A percentile compares a stretch with the other conserved stretches of the same genome.
Conservation (phyloP, 1,140 invertebrate species). For the Calosoma granatense region DNA sequence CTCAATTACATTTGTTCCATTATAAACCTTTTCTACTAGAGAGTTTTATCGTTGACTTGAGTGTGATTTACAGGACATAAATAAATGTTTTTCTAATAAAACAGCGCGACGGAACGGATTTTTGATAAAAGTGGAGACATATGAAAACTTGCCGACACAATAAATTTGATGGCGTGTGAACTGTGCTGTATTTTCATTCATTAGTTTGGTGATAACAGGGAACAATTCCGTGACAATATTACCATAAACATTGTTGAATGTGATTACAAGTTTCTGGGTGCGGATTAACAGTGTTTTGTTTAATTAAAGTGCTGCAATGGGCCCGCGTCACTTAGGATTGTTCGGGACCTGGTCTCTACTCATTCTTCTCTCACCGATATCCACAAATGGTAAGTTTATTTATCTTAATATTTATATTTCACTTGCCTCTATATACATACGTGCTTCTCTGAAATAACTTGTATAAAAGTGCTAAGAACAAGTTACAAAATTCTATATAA, state of each 20-base stretch:
- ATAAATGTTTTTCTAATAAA: background rate
- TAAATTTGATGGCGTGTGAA: background rate
- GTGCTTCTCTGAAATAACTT: background rate
- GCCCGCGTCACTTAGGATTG: background rate
- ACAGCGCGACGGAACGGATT: background rate
- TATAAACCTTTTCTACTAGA: no score
- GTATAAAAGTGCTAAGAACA: background rate
- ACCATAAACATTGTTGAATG: conserved; percentile 3
- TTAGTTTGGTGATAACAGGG: background rate
- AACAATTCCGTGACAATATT: conserved; percentile 3
- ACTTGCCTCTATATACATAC: background rate
- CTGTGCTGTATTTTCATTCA: background rate
- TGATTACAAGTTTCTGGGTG: background rate
- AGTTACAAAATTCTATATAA: no score
- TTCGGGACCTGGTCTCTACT: background rate
- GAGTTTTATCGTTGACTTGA: background rate
- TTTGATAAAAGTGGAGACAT: background rate
- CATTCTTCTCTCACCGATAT: background rate
- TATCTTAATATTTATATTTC: background rate
- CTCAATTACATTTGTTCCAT: background rate
- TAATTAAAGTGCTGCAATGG: background rate
- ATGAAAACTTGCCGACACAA: background rate
- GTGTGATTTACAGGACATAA: background rate
- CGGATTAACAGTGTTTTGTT: conserved; percentile 7
- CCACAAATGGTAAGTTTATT: background rate